Evolutionary conservation across 2,888 invertebrate species (phyloP).

Genomic region (Pristionchus maxplancki): DNA sequence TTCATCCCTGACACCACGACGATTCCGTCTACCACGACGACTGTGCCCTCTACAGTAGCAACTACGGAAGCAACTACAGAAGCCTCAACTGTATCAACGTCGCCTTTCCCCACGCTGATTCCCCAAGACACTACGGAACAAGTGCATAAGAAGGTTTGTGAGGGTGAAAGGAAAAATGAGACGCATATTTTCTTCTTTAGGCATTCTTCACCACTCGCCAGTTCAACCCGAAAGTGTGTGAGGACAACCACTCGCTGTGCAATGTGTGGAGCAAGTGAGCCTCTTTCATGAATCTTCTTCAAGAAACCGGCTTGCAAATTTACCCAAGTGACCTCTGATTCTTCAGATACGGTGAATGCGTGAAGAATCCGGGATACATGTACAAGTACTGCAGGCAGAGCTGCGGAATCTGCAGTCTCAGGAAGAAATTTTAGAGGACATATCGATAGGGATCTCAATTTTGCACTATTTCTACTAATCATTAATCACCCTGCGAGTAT

Average conservation of each 20-base stretch:
- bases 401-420: constrained; percentile 44
- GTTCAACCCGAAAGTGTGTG: constrained; percentile 49
- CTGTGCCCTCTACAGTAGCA: neutral
- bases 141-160: neutral
- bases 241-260: constrained; percentile 49
- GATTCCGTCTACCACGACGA: neutral
- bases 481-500: neutral
- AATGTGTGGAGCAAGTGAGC: constrained; percentile 48
- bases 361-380: constrained; percentile 50
- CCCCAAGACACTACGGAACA: neutral
- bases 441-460: neutral
- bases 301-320: no score
- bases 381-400: constrained; percentile 44
- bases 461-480: neutral
- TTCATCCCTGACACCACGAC: neutral
- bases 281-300: neutral
- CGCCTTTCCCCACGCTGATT: constrained; percentile 4
- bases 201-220: neutral
- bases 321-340: no score
- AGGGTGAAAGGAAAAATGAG: no score
- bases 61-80: neutral
- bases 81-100: neutral
- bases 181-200: neutral
- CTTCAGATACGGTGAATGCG: constrained; percentile 46
- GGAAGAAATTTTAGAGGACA: neutral